Evolutionary conservation across 2,113 vertebrate species (phyloP).

Genomic region (Arothron firmamentum): DNA sequence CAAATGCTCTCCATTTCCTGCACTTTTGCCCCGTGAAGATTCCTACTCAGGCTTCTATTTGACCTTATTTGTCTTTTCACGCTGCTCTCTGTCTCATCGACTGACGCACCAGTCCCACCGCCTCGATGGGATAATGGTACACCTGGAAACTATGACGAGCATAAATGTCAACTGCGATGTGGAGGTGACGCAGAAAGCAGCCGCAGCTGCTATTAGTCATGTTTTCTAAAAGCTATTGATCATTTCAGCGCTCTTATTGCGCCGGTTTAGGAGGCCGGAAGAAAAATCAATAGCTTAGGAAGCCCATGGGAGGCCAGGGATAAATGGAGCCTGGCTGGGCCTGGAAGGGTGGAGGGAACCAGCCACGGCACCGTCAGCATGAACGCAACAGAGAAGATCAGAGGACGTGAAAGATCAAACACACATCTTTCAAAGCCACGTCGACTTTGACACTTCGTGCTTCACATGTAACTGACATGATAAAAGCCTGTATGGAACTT

Average conservation of each 20-base stretch:
- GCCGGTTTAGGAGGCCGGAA: constrained; percentile 42
- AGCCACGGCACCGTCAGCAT: constrained; percentile 33
- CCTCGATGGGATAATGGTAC: too few species aligned
- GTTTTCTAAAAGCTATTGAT: constrained; percentile 61
- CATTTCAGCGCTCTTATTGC: constrained; percentile 39
- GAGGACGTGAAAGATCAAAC: constrained; percentile 22
- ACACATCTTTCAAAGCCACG: constrained; percentile 12
- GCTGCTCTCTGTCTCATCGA: neutral
- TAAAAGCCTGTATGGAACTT: neutral
- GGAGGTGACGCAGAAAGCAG: neutral
- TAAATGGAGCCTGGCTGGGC: constrained; percentile 37
- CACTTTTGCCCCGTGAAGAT: constrained; percentile 1
- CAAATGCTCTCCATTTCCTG: constrained; percentile 17
- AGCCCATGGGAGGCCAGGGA: constrained; percentile 50
- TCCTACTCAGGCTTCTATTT: neutral
- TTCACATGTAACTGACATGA: constrained; percentile 3
- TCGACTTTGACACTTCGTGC: constrained; percentile 16
- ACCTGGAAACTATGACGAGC: too few species aligned
- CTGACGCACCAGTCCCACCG: neutral
- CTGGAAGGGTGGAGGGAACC: constrained; percentile 41
- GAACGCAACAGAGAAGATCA: constrained; percentile 43
- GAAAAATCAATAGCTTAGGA: constrained; percentile 62
- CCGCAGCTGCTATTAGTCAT: constrained; percentile 28
- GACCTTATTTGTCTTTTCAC: neutral
- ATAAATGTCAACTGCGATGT: neutral